Evolutionary conservation across 64 coral and sea anemone genomes (phyloP).

Genomic region (Pocillopora damicornis): DNA sequence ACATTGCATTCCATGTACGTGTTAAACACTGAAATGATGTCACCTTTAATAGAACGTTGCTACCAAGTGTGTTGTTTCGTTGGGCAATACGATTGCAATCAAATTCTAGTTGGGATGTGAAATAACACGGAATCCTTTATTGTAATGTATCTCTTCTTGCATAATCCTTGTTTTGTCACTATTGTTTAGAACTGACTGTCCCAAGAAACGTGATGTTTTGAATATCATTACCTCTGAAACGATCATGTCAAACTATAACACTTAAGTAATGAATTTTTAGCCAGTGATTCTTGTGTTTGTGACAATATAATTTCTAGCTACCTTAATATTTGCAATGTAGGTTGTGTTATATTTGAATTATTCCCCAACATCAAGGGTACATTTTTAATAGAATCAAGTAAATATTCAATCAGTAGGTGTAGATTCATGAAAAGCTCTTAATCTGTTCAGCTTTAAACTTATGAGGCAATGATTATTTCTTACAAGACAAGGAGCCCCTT

Average conservation of each 20-base stretch:
- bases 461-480: not conserved
- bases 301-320: constrained; percentile 7
- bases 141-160: not conserved
- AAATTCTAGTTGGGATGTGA: not conserved
- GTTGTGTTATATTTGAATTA: not conserved
- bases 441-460: not conserved
- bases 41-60: not conserved
- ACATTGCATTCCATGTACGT: not conserved
- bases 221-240: not conserved
- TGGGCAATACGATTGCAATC: not conserved
- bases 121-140: not conserved
- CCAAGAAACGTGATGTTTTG: not conserved
- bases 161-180: not conserved
- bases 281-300: not conserved
- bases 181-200: not conserved
- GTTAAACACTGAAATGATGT: constrained; percentile 12
- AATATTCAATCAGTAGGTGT: not conserved
- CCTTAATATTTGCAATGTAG: not conserved
- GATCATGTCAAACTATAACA: not conserved
- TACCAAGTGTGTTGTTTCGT: constrained; percentile 9
- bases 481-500: too few species aligned
- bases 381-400: not conserved
- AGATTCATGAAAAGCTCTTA: not conserved
- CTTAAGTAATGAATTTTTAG: not conserved
- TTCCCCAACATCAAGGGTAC: not conserved